Evolutionary conservation across 2,113 vertebrate species (phyloP), one percentile per base, ranked within the genome.

Genomic region (Crypturellus undulatus): DNA sequence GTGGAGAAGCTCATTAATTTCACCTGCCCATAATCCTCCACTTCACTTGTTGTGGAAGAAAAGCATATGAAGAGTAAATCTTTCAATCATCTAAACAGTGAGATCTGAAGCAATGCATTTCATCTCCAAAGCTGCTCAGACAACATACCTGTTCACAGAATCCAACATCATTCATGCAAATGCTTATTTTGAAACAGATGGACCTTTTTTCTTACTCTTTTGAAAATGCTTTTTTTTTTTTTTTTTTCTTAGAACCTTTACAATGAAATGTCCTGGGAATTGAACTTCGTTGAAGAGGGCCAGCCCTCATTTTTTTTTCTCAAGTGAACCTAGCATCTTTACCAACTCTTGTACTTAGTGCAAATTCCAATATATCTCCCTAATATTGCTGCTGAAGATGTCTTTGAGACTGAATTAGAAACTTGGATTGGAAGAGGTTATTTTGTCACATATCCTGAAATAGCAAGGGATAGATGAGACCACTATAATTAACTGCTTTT

Each of bases 31-130:
- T 63, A 62, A 85, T 22, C 9, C 28, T 14, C 16, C 22, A 63
- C 54, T 79, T 85, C 58, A 58, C 22, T 8, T 49, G 18, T 6
- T 70, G 42, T 24, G 42, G 80, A 51, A n/a, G 49, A 51, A 32
- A 42, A 30, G 1, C 5, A 45, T 4, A 36, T 0, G 0, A 17
- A n/a, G 45, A 65, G 1, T 43, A 76, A 68, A 19, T 32, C 40
- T 45, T 64, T 76, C 32, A 77, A 13, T 25, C 71, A 13, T 25
- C 71, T 72, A 69, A 60, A 75, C 7, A 20, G 58, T 25, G n/a
- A 34, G 9, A 19, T 92, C 77, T 79, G 76, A 82, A 56, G n/a
- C 16, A 79, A 56, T 25, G 38, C 1, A 21, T 87, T 92, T 69
- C 21, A 73, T 51, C 47, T 34, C n/a, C 20, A 52, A 11, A 52